phyloP scores from a whole-genome alignment of 1,140 invertebrate species.

The Meloidogyne chitwoodi region DNA sequence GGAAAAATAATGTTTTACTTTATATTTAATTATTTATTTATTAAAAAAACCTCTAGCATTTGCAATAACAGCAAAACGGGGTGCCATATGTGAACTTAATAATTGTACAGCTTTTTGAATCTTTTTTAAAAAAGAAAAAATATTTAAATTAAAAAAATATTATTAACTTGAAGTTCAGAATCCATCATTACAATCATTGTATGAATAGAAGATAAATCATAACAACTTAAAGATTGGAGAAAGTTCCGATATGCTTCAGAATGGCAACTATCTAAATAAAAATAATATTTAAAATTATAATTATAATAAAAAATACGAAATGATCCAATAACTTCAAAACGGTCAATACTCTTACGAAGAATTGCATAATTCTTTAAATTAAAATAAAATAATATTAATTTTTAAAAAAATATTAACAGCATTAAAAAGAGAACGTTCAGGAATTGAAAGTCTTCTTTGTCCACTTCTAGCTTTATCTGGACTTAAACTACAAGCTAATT shows the following conservation, averaged over 20 bases:
- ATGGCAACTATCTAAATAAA: constrained; percentile 28
- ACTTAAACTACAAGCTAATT: not conserved
- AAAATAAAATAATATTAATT: not conserved
- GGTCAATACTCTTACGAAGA: constrained; percentile 36
- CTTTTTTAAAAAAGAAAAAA: not conserved
- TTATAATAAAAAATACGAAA: constrained; percentile 33
- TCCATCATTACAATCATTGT: constrained; percentile 41
- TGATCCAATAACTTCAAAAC: constrained; percentile 41
- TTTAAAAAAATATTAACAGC: constrained; percentile 17
- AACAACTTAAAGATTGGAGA: constrained; percentile 42
- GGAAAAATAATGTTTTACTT: not conserved
- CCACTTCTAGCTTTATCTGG: constrained; percentile 25
- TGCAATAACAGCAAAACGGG: constrained; percentile 22
- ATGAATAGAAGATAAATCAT: constrained; percentile 39
- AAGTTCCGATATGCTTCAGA: constrained; percentile 39
- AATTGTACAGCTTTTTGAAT: constrained; percentile 34
- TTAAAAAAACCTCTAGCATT: constrained; percentile 18
- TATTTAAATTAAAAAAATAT: not conserved
- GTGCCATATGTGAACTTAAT: constrained; percentile 15
- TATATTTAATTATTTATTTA: not conserved
- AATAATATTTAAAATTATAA: not conserved
- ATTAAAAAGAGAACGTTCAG: constrained; percentile 33
- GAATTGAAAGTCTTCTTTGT: constrained; percentile 31
- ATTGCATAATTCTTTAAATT: constrained; percentile 43
- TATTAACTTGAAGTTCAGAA: constrained; percentile 24